Base-by-base conservation (phyloP, 2,888 invertebrate genomes). In the Furcula furcula region DNA sequence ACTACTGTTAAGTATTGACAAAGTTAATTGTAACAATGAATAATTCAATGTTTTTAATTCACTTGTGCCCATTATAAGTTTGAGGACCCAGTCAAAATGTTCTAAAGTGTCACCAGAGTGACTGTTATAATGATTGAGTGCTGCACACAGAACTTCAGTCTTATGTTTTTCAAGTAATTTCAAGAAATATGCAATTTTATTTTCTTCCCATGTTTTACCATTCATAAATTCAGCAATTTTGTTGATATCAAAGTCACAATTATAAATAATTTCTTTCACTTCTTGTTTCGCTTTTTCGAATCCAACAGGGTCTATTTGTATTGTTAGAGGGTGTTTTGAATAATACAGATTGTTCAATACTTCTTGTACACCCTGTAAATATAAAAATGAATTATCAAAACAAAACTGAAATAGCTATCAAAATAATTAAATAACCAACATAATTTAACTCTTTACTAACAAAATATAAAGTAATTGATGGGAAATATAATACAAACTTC, bases 1-100 rank as follows among this genome's bases (percentile, higher is more conserved):
- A 35, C 55, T 54, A 35, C 55, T 55, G 29, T 60, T 46, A 19
- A 66, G 34, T 20, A 69, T 74, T 16, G 54, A 56, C n/a, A 84
- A 42, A 15, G 57, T 39, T 7, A 85, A 48, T 44, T 80, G 77
- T 4, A 83, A 22, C 11, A 83, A 31, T 10, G 81, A 71, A 55
- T 78, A 78, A 40, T 57, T 66, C 15, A 75, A 46, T 10, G 66
- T 69, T 50, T 76, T 76, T 14, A 80, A 43, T 42, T 76, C 73
- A 57, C 81, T 83, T 23, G 75, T 78, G 5, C 85, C 85, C 28
- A 71, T 44, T 25, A 81, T 58, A 28, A 69, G 44, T 55, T 83
- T 84, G 4, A 82, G 39, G 29, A 49, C 26, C 82, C 84, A 85
- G 48, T 80, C 68, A 59, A 75, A 76, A 34, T 65, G 54, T 10